Evolutionary conservation across 2,797 vertebrate genomes (phyloP), one percentile per base, ranked within the genome.

Genomic region (Neosilurus mollespiculum): DNA sequence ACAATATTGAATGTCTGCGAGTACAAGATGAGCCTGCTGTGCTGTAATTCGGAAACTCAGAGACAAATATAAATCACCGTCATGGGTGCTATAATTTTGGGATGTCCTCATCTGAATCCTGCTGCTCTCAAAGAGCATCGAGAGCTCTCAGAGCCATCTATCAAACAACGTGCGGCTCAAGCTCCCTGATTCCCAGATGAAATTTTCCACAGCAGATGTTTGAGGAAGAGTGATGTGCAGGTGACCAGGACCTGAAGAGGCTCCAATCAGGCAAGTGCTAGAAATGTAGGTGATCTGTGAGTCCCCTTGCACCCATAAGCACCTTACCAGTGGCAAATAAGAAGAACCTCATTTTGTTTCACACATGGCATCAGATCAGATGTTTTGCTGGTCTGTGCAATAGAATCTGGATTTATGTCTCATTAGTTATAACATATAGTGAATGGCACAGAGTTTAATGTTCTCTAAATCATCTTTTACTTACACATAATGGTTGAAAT

Each of bases 161-260:
- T 93, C 93, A 92, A 91, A 88, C 80, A 83, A 64, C 89, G 88
- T 89, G 88, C 85, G 82, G 82, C 51, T 87, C 85, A 84, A 81
- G 37, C 84, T 84, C 89, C 90, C 81, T 83, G 88, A 80, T 90
- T 86, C 89, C 87, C 87, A 90, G 91, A 93, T 93, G 88, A 92
- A 92, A 91, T 91, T 90, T 90, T 90, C 90, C 89, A 89, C 89
- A 86, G 90, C 84, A 84, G 87, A 88, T 86, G 86, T 87, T 88
- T 89, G 83, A 86, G 85, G 62, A 69, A 88, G 88, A 88, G 85
- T 87, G 87, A 83, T 89, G 88, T 90, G 80, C 62, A 86, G 85
- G 85, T 88, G 88, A 85, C 84, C 82, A 82, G 85, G 89, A 89
- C 85, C 86, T 83, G 89, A 89, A 81, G 83, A 81, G 84, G 77